phyloP scores from a whole-genome alignment of 2,888 invertebrate genomes.

The Charanyca ferruginea region DNA sequence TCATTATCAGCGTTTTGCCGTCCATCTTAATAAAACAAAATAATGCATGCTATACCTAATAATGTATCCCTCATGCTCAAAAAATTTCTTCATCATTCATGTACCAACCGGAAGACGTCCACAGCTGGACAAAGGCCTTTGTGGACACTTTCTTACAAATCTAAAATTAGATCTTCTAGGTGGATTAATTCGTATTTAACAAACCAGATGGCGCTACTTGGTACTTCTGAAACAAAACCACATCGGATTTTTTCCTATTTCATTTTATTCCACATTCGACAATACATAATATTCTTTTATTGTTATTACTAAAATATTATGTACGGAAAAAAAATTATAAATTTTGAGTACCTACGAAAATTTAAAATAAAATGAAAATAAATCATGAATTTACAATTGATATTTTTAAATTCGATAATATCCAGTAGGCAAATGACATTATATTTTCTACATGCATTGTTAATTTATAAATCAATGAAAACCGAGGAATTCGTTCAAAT shows the following conservation, averaged over 20 bases:
- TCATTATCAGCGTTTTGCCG: too few species aligned
- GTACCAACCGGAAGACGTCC: slow-evolving; percentile 1
- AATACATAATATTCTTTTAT: too few species aligned
- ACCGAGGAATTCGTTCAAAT: slow-evolving; percentile 48
- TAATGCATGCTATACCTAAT: too few species aligned
- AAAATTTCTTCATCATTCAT: slow-evolving; percentile 6
- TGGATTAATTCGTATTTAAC: slow-evolving; percentile 9
- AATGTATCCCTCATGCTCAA: slow-evolving; percentile 7
- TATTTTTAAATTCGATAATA: too few species aligned
- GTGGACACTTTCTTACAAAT: slow-evolving; percentile 6
- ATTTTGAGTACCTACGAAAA: too few species aligned
- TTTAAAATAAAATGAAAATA: too few species aligned
- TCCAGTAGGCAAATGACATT: too few species aligned
- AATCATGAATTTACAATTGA: too few species aligned
- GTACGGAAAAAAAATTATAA: too few species aligned
- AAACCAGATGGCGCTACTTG: slow-evolving; percentile 30
- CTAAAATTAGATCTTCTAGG: slow-evolving; percentile 13
- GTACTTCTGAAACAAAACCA: not conserved
- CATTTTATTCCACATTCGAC: too few species aligned
- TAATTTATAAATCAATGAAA: slow-evolving; percentile 44
- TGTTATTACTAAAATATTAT: too few species aligned
- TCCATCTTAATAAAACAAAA: too few species aligned
- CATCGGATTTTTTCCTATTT: not conserved
- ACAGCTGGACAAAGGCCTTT: slow-evolving; percentile 14
- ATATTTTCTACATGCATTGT: slow-evolving; percentile 2